A percentile compares a stretch with the other conserved stretches of the same genome.
phyloP scores from a whole-genome alignment of 1,140 invertebrate species.

The Drosophila nasuta region DNA sequence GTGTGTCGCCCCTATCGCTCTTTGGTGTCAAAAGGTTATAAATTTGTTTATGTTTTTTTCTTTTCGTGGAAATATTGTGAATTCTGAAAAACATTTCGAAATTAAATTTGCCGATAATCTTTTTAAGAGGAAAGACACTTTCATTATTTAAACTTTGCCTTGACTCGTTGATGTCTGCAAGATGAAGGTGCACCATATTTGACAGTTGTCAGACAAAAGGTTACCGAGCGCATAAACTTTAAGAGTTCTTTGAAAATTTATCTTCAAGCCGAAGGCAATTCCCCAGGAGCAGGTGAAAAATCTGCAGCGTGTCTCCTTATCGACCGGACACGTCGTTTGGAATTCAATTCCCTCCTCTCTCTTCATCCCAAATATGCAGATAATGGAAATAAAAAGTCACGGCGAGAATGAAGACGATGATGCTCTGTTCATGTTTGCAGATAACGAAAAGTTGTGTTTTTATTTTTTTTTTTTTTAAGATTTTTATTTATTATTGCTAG shows the following conservation, averaged over 20 bases:
- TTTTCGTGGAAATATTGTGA: background rate
- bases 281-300: background rate
- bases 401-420: background rate
- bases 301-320: background rate
- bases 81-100: background rate
- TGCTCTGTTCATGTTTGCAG: background rate
- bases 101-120: background rate
- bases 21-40: slow-evolving; percentile 13
- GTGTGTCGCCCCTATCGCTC: slow-evolving; percentile 17
- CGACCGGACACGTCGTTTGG: slow-evolving; percentile 14
- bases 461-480: slow-evolving; percentile 21
- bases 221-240: slow-evolving; percentile 1
- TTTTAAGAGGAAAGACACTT: background rate
- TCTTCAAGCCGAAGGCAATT: background rate
- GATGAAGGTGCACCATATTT: slow-evolving; percentile 6
- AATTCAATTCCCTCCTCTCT: background rate
- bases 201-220: slow-evolving; percentile 12
- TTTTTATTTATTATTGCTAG: slow-evolving; percentile 39
- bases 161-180: slow-evolving; percentile 4
- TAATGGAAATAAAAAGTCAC: background rate
- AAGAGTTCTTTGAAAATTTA: slow-evolving; percentile 7
- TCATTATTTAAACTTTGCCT: background rate
- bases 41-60: background rate
- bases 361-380: background rate
- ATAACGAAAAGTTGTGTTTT: slow-evolving; percentile 3